These are phyloP conservation scores for Artibeus lituratus DNA, from an alignment of 2,797 vertebrate genomes.

Conservation along the genomic window DNA sequence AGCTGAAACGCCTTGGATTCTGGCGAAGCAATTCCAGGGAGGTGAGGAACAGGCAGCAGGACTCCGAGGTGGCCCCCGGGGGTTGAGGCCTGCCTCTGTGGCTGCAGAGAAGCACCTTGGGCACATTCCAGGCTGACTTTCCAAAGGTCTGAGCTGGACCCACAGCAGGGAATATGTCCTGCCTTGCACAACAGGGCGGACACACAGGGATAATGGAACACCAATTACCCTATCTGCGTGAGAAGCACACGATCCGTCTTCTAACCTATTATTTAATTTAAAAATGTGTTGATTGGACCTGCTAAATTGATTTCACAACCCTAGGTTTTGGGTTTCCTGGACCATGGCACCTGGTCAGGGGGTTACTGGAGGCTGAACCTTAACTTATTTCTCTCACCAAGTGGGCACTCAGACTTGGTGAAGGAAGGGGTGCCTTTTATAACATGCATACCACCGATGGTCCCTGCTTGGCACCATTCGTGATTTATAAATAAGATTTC, in stretches of 20 bases:
- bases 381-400: not conserved
- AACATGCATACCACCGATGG: not conserved
- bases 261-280: not conserved
- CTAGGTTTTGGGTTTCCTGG: not conserved
- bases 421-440: not conserved
- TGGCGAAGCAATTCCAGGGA: not conserved
- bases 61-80: not conserved
- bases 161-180: not conserved
- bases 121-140: not conserved
- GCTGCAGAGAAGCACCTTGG: rapidly evolving
- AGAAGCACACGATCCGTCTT: not conserved
- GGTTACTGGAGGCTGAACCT: not conserved
- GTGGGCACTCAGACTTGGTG: not conserved
- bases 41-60: not conserved
- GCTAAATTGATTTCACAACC: not conserved
- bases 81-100: not conserved
- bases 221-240: not conserved
- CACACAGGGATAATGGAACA: not conserved
- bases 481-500: not conserved
- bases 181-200: not conserved
- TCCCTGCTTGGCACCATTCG: not conserved
- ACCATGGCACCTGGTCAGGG: not conserved
- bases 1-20: not conserved
- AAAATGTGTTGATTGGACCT: not conserved
- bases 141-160: not conserved